Base-by-base conservation (phyloP, 2,888 invertebrate genomes). In the Cerceris ruficornis region DNA sequence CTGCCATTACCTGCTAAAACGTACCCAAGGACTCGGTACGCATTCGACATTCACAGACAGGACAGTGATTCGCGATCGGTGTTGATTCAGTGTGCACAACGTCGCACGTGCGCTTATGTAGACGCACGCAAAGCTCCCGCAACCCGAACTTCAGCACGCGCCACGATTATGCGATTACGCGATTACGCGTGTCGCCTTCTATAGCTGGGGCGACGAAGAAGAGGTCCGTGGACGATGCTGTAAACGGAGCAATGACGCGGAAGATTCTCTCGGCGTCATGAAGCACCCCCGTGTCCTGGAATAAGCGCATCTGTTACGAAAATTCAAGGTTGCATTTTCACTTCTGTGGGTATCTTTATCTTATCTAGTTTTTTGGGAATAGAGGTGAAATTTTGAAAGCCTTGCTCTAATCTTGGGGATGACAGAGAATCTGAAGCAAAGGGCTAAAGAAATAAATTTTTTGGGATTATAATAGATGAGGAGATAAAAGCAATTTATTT, bases 141-240 rank as follows among this genome's bases (percentile, higher is more conserved):
- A 90, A 91, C 89, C 88, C 86, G 88, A 90, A 91, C 88, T 91
- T 89, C 87, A 89, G 91, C 92, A 92, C 92, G 92, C 92, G 92
- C 91, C 89, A 87, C 91, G 92, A 91, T 92, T 92, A 92, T 90
- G 91, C 92, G 92, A 87, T 87, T 87, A 87, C 86, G 85, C 86
- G 87, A 92, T 92, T 92, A 92, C 92, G 92, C 91, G 92, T 91
- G 91, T 92, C 91, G 90, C 89, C 88, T 90, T 87, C 81, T 76
- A 70, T 68, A 66, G 52, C 57, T 58, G 43, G 78, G 75, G 71
- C 64, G 60, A 8, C 54, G 52, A 80, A 80, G 75, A 50, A 76
- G 69, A 74, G 70, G 59, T 65, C 69, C 66, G 55, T 58, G 80
- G 71, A 64, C 60, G 77, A 70, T 71, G 49, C 72, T 39, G 13